Base-by-base conservation (phyloP, 2,888 invertebrate genomes). In the Anaspis maculata region DNA sequence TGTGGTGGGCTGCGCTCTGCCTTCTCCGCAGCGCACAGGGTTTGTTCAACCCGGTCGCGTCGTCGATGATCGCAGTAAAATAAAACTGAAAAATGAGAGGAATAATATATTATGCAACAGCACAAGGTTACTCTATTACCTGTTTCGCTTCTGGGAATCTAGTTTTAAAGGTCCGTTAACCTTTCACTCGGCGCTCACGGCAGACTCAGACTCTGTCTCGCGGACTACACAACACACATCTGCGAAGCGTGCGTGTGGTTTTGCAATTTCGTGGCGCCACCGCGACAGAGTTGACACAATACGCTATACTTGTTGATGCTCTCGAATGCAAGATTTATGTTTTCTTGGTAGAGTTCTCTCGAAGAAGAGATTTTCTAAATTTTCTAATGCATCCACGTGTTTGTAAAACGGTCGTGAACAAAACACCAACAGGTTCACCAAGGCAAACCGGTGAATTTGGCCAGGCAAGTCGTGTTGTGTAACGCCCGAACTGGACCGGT, bases 81-180 rank as follows among this genome's bases (percentile, higher is more conserved):
- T 26, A 13, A 13, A 25, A 25, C 15, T 10, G n/a, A 7, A 5
- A 26, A 13, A 26, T 26, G 11, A 14, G 14, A 6, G 7, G 7
- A 9, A 12, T 4, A 10, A 16, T 15, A 19, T 19, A 39, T 39
- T 39, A 39, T 39, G 39, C 52, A 46, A 49, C 27, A 29, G 36
- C 33, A 36, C 47, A 47, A 47, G 47, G 47, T 47, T 45, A 44
- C 30, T 44, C 39, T 34, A 34, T 47, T 45, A 44, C 45, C 44
- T 47, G 44, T 44, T 45, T 44, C 39, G 39, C 39, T 45, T 45
- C 39, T 32, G 35, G 34, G 41, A 47, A 44, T 47, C 47, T 47
- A 47, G 44, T 47, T 47, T 45, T 39, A 39, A 39, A 40, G 44
- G 47, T 44, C 45, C 47, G 44, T 47, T 47, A 47, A 47, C 47